Conservation (phyloP, 2,888 invertebrate species). For the Lordiphosa andalusiaca region DNA sequence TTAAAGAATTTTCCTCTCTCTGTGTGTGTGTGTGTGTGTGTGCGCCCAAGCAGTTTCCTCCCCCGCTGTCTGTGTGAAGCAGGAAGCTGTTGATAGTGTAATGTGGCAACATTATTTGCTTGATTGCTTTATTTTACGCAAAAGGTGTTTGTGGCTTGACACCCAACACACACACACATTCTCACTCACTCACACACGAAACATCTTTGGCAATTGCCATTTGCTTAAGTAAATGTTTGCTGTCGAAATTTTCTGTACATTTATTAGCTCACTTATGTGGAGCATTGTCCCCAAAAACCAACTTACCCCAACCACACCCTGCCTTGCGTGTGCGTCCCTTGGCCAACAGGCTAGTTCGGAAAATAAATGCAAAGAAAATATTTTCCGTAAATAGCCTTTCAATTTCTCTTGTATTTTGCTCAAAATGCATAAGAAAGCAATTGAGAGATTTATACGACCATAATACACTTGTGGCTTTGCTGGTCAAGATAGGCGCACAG, state of each 20-base stretch:
- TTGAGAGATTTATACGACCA: conserved; percentile 61
- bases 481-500: conserved; percentile 28
- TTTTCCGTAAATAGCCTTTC: conserved; percentile 65
- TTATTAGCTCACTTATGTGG: conserved; percentile 67
- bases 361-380: conserved; percentile 70
- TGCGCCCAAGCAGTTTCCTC: too few relatives aligned
- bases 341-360: conserved; percentile 11
- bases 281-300: conserved; percentile 14
- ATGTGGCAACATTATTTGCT: conserved; percentile 76
- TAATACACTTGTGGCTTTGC: conserved; percentile 66
- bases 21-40: conserved; percentile 9
- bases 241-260: conserved; percentile 68
- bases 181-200: conserved; percentile 22
- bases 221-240: conserved; percentile 73
- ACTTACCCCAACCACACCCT: not conserved
- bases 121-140: conserved; percentile 76
- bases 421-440: conserved; percentile 62
- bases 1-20: conserved; percentile 53
- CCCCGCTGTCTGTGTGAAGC: conserved; percentile 32
- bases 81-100: conserved; percentile 73
- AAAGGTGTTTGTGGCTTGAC: conserved; percentile 74
- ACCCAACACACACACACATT: conserved; percentile 43
- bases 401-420: conserved; percentile 17
- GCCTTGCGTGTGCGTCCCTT: conserved; percentile 49
- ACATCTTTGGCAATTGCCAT: conserved; percentile 43